These are phyloP conservation scores for Pseudomyrmex pallidus DNA, from an alignment of 1,140 invertebrate genomes.

Conservation along the genomic window DNA sequence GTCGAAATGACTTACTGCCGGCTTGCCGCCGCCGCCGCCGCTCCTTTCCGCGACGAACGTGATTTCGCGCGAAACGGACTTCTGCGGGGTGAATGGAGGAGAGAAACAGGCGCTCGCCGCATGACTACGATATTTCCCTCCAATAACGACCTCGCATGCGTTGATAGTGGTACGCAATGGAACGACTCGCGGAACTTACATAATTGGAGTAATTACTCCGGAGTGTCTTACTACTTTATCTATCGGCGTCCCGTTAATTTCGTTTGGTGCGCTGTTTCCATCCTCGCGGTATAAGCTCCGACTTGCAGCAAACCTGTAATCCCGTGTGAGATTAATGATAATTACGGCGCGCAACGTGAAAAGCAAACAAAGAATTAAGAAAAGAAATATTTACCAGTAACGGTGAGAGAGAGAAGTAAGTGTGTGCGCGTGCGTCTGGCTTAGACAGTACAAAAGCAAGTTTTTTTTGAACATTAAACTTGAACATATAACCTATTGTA, in stretches of 20 bases:
- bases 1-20: constrained; percentile 61
- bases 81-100: constrained; percentile 1
- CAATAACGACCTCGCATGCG: constrained; percentile 56
- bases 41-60: constrained; percentile 13
- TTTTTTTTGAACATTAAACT: no score
- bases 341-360: constrained; percentile 1
- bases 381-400: constrained; percentile 12
- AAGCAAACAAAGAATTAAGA: background rate
- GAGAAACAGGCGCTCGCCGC: constrained; percentile 2
- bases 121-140: constrained; percentile 59
- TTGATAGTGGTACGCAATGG: background rate
- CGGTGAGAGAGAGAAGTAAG: background rate
- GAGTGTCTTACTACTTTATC: constrained; percentile 61
- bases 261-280: constrained; percentile 61
- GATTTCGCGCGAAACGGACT: constrained; percentile 51
- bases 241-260: constrained; percentile 54
- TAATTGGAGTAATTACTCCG: constrained; percentile 65
- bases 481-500: no score
- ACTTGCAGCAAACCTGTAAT: background rate
- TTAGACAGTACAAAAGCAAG: no score
- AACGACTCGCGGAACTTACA: constrained; percentile 64
- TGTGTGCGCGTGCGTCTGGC: no score
- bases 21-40: constrained; percentile 21
- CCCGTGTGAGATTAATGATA: constrained; percentile 10
- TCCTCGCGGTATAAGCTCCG: background rate